Conservation (phyloP, 2,113 vertebrate genomes). For the Salvelinus fontinalis region DNA sequence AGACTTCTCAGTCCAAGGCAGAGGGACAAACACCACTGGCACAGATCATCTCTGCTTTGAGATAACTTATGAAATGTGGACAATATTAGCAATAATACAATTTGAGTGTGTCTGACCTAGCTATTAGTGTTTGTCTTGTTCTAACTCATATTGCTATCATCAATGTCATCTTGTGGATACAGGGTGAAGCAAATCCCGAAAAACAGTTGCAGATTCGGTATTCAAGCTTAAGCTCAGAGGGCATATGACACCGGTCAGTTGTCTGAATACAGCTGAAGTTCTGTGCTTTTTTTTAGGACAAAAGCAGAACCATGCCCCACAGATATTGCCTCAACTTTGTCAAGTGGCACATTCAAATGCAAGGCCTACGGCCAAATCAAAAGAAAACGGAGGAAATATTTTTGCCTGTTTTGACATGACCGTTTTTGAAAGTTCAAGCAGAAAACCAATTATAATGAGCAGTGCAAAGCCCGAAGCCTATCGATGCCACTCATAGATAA, state of each 20-base stretch:
- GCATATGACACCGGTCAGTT: constrained; percentile 8
- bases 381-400: constrained; percentile 72
- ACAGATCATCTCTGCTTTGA: constrained; percentile 8
- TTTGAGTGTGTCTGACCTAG: neutral
- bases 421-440: constrained; percentile 94
- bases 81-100: neutral
- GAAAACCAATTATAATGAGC: constrained; percentile 92
- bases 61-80: neutral
- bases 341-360: constrained; percentile 84
- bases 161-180: neutral
- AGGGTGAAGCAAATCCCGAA: neutral
- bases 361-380: constrained; percentile 82
- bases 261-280: constrained; percentile 32
- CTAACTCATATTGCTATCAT: neutral
- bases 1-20: neutral
- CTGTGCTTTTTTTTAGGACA: constrained; percentile 65
- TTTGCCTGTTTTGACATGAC: constrained; percentile 89
- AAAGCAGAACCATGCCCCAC: constrained; percentile 75
- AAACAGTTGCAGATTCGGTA: neutral
- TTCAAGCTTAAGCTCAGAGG: neutral
- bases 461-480: constrained; percentile 82
- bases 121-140: neutral
- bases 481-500: constrained; percentile 70
- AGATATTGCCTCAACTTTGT: constrained; percentile 89
- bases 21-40: neutral